These are phyloP conservation scores for Ctenodactylus gundi DNA, from an alignment of 2,113 vertebrate genomes.

Conservation along the genomic window DNA sequence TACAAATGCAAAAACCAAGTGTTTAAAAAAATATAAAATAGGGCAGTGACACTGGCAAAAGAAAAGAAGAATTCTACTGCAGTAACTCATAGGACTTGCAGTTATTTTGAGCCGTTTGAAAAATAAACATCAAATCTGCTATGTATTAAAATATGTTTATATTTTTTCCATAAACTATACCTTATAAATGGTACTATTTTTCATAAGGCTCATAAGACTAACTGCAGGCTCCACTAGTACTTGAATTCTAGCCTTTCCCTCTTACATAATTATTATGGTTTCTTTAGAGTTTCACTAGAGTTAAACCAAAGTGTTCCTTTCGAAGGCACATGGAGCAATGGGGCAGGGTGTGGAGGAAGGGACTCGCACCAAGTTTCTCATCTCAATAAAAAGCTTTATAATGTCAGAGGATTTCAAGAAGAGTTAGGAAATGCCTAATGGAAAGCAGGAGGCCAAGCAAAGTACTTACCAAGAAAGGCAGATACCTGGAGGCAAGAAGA, in stretches of 20 bases:
- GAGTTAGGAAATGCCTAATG: constrained; percentile 20
- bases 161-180: background rate
- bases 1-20: background rate
- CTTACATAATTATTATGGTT: background rate
- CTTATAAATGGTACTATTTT: background rate
- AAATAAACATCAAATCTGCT: background rate
- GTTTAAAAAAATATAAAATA: constrained; percentile 41
- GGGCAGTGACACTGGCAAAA: background rate
- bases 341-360: background rate
- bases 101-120: background rate
- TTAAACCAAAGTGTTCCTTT: background rate
- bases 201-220: background rate
- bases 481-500: constrained; percentile 4
- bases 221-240: background rate
- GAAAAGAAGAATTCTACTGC: background rate
- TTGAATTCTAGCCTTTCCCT: background rate
- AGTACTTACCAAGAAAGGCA: background rate
- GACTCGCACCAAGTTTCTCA: background rate
- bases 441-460: background rate
- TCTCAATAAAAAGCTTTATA: background rate
- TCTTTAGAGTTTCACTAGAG: background rate
- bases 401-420: constrained; percentile 6
- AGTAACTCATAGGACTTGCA: background rate
- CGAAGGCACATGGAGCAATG: background rate
- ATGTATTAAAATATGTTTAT: background rate